phyloP scores from a whole-genome alignment of 2,113 vertebrate species.

The Seriola aureovittata region DNA sequence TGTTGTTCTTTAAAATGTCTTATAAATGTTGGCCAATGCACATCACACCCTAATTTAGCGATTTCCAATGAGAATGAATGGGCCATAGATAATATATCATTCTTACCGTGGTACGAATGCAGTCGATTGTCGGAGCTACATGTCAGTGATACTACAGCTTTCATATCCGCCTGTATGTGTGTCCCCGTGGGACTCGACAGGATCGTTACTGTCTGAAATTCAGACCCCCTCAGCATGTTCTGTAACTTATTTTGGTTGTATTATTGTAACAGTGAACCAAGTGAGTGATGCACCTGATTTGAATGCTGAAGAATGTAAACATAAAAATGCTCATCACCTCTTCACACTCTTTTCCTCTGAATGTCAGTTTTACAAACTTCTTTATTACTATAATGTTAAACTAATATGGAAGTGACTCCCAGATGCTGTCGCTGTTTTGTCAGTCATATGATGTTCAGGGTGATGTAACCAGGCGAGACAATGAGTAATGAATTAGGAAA shows the following conservation, averaged over 20 bases:
- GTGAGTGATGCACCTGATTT: conserved; percentile 26
- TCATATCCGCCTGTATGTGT: conserved; percentile 53
- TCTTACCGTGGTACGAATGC: conserved; percentile 22
- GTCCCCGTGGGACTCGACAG: conserved; percentile 78
- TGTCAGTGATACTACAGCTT: conserved; percentile 37
- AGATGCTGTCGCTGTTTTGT: conserved; percentile 19
- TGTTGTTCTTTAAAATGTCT: conserved; percentile 29
- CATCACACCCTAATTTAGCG: conserved; percentile 5
- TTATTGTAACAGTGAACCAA: conserved; percentile 27
- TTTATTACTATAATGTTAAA: conserved; percentile 24
- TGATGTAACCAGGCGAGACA: neutral
- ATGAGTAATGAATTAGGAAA: conserved; percentile 18
- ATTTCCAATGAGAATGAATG: conserved; percentile 43
- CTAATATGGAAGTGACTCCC: conserved; percentile 15
- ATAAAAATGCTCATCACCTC: neutral
- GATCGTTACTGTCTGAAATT: conserved; percentile 82
- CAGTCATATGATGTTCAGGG: neutral
- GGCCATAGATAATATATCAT: conserved; percentile 11
- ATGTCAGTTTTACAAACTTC: conserved; percentile 45
- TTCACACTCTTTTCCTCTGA: conserved; percentile 8
- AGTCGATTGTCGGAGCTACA: conserved; percentile 30
- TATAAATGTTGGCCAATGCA: conserved; percentile 14
- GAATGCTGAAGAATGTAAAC: conserved; percentile 43
- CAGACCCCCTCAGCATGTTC: conserved; percentile 77
- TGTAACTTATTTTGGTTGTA: conserved; percentile 72